phyloP scores from a whole-genome alignment of 2,888 invertebrate species.

The Venustoraphidia nigricollis region DNA sequence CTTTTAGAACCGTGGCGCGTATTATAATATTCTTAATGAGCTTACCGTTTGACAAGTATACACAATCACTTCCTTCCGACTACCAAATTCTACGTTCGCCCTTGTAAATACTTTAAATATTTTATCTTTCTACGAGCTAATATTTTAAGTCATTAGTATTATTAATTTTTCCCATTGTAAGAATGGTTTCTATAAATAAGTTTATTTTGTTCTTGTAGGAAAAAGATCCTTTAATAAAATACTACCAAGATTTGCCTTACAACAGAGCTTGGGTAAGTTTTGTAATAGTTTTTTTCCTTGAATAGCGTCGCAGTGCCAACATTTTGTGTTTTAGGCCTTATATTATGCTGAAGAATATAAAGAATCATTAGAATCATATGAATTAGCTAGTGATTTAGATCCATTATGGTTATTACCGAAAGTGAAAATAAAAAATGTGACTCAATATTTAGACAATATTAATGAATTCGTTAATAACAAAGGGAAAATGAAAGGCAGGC shows the following conservation, averaged over 20 bases:
- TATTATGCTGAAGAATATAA: conserved; percentile 67
- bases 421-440: conserved; percentile 41
- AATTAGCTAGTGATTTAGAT: conserved; percentile 50
- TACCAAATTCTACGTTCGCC: no score
- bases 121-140: no score
- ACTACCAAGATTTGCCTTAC: conserved; percentile 66
- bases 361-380: conserved; percentile 52
- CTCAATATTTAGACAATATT: conserved; percentile 48
- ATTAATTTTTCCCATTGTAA: conserved; percentile 12
- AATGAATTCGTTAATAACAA: conserved; percentile 44
- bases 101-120: no score
- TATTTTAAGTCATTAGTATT: no score
- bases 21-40: not conserved
- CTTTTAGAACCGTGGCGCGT: no score
- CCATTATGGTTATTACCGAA: conserved; percentile 59
- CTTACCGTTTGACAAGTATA: not conserved
- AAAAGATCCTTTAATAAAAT: conserved; percentile 51
- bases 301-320: not conserved
- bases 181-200: not conserved
- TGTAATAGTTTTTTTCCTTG: conserved; percentile 3
- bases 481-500: conserved; percentile 61
- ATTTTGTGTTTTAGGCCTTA: conserved; percentile 39
- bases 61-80: no score
- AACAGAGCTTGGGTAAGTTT: conserved; percentile 67
- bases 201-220: conserved; percentile 30